Base-by-base conservation (phyloP, 2,113 vertebrate species). In the Proterorhinus semilunaris region DNA sequence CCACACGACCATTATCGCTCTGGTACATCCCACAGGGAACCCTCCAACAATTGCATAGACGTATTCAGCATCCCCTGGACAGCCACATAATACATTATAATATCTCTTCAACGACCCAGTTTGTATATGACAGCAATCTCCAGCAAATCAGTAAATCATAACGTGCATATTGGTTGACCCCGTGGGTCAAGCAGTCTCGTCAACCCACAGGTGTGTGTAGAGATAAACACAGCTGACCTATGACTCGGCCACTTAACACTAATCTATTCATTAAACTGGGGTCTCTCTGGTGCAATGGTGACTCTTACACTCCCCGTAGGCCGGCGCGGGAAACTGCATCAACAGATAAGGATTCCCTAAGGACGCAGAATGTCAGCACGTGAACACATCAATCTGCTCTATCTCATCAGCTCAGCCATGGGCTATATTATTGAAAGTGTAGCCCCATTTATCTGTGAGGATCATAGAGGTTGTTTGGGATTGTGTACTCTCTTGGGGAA, bases 281-380 rank as follows among this genome's bases (percentile, higher is more conserved):
- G 61, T 10, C 13, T 67, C 70, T 51, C 6, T 11, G 12, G 11
- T 51, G 11, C 15, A 61, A 45, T 61, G 15, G 45, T 61, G 42
- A 44, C 12, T 43, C 42, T 44, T 77, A 72, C 65, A 66, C 54
- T 83, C 76, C 78, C 68, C 46, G 68, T 42, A 50, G 36, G 68
- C 45, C 61, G 79, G 75, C 47, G 69, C 62, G 42, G 73, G 82
- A 75, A 27, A 64, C 69, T 89, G 86, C 42, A 66, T 54, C 21
- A 82, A 79, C 77, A 89, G 89, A 90, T 73, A 89, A 88, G 78
- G 57, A 16, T 46, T 4, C 8, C 10, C 6, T 65, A 72, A 72
- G 87, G 82, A n/a, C 75, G 6, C 69, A 75, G 54, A 42, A 49
- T 62, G 67, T 83, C 47, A 72, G 65, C 63, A 7, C 17, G 75